Evolutionary conservation across 2,113 vertebrate species (phyloP).

Genomic region (Trichomycterus rosablanca): DNA sequence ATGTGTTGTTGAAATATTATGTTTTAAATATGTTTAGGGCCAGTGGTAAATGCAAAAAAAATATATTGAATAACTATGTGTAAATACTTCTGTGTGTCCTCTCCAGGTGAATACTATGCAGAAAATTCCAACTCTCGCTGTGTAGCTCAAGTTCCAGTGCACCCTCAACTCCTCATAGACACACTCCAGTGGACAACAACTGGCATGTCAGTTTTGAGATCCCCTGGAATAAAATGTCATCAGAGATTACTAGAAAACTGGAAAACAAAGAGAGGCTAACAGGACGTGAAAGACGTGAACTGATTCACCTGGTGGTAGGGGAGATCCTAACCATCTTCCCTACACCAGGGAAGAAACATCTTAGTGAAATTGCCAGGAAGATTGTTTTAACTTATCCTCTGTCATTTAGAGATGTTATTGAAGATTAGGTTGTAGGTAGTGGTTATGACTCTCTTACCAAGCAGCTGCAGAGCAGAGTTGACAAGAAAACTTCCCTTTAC

Average conservation of each 20-base stretch:
- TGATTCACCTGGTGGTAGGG: constrained; percentile 21
- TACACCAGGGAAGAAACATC: constrained; percentile 32
- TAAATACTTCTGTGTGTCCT: not conserved
- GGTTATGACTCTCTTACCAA: constrained; percentile 37
- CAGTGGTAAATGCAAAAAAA: no score
- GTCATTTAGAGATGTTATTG: constrained; percentile 32
- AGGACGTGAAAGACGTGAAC: constrained; percentile 20
- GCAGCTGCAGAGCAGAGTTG: constrained; percentile 22
- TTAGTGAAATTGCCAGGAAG: constrained; percentile 35
- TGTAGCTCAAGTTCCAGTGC: constrained; percentile 12
- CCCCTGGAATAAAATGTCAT: constrained; percentile 12
- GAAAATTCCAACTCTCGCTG: constrained; percentile 20
- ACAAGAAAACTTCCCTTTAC: constrained; percentile 24
- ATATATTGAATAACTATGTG: no score
- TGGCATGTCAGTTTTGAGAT: constrained; percentile 1
- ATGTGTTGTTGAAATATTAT: no score
- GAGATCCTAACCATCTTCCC: constrained; percentile 28
- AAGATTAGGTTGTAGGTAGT: constrained; percentile 3
- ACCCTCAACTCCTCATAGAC: constrained; percentile 9
- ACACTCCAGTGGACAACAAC: constrained; percentile 9
- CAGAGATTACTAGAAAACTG: constrained; percentile 19
- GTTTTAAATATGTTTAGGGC: no score
- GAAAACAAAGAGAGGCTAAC: constrained; percentile 24
- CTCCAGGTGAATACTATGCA: constrained; percentile 14
- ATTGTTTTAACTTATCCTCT: no score